A percentile compares a stretch with the other conserved stretches of the same genome.
These are phyloP conservation scores for Mobula birostris DNA, from an alignment of 2,113 vertebrate species.

Conservation along the genomic window DNA sequence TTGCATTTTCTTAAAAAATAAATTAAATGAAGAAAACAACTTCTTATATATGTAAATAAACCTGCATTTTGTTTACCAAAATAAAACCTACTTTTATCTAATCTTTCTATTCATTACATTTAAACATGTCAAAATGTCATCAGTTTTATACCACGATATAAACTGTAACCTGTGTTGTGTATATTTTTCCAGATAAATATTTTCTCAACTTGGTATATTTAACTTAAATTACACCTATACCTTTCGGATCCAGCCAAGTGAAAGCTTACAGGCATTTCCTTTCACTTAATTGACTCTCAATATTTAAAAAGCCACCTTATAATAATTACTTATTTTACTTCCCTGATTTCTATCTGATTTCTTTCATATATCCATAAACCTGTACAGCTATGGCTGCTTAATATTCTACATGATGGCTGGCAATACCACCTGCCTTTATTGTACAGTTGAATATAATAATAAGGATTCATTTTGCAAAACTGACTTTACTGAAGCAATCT, in stretches of 20 bases:
- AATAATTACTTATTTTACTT: background rate
- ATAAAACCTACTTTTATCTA: background rate
- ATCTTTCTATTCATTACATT: constrained; percentile 9
- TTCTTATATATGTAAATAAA: background rate
- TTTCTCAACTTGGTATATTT: background rate
- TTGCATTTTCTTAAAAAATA: background rate
- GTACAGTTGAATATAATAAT: constrained; percentile 30
- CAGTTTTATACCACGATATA: background rate
- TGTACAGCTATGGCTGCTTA: constrained; percentile 10
- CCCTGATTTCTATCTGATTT: background rate
- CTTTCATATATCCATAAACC: constrained; percentile 22
- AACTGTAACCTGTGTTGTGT: no score
- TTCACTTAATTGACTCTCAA: background rate
- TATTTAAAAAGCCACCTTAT: background rate
- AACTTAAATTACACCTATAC: background rate
- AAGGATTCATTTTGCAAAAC: background rate
- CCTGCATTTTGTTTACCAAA: background rate
- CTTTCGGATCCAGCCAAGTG: background rate
- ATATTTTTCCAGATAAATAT: background rate
- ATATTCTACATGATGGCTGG: constrained; percentile 22
- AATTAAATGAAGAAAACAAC: background rate
- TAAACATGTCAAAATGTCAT: background rate
- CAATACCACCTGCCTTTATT: constrained; percentile 17
- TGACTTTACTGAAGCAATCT: constrained; percentile 29
- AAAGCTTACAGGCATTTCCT: background rate